A percentile compares a stretch with the other conserved stretches of the same genome.
phyloP scores from a whole-genome alignment of 2,797 vertebrate species.

The Platalea minor region DNA sequence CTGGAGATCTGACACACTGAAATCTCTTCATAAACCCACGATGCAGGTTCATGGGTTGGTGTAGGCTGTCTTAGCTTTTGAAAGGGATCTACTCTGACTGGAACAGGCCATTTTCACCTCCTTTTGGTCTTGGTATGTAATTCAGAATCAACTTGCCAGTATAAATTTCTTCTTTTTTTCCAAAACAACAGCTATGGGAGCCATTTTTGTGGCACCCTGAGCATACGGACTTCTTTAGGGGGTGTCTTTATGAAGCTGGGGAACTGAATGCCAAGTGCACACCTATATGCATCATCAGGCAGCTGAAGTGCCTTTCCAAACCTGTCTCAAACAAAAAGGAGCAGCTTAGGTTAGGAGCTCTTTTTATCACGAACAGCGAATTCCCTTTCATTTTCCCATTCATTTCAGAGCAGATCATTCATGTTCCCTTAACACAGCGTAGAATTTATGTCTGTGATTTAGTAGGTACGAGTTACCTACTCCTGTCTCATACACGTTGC shows the following conservation, averaged over 20 bases:
- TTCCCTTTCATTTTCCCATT: not conserved
- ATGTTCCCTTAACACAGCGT: not conserved
- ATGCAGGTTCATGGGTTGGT: not conserved
- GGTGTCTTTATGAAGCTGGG: not conserved
- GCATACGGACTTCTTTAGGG: not conserved
- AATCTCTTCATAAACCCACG: rapidly evolving
- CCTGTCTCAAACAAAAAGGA: not conserved
- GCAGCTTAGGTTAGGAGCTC: not conserved
- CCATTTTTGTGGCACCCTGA: not conserved
- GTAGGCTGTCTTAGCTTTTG: not conserved
- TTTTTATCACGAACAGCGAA: rapidly evolving
- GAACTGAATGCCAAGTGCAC: rapidly evolving
- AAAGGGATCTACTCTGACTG: not conserved
- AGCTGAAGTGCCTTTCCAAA: not conserved
- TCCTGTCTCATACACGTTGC: not conserved
- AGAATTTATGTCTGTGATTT: conserved; percentile 9
- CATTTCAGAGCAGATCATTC: not conserved
- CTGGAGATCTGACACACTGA: not conserved
- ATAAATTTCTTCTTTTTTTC: not conserved
- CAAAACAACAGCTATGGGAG: not conserved
- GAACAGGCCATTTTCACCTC: not conserved
- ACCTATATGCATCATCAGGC: rapidly evolving
- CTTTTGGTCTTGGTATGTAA: not conserved
- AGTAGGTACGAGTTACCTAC: not conserved
- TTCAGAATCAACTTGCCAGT: not conserved